Evolutionary conservation across 2,113 vertebrate species (phyloP), one percentile per base, ranked within the genome.

Genomic region (Ammodytes marinus): DNA sequence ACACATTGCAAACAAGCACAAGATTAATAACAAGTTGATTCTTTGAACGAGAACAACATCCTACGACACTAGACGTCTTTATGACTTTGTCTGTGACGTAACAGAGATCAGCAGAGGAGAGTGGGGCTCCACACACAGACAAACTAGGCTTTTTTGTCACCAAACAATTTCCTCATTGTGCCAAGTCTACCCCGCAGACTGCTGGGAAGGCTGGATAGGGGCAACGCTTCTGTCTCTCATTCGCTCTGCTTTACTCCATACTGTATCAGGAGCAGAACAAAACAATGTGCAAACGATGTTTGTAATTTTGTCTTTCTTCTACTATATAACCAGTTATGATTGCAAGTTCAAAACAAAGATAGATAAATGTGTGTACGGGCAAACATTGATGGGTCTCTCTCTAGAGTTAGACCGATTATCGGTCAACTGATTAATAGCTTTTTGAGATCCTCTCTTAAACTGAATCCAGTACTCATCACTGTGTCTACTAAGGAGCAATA

Each of bases 161-260:
- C 43, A 70, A 91, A 94, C 93, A 93, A 90, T 88, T 90, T 91
- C 84, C 86, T 92, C 91, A 87, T 92, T 94, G 93, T 94, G 58
- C 85, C 37, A 52, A 35, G 69, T 89, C 79, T n/a, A 58, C 79
- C n/a, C 79, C 58, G 65, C 84, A 78, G 74, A 50, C 71, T 77
- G 86, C 82, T 50, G 83, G 75, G 80, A 60, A 40, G 63, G 74
- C 75, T 15, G 9, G 78, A 75, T 80, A 77, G 0, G 12, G 59
- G 73, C 76, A 87, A 74, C 13, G 86, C 73, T 64, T 57, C 7
- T 40, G 55, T 57, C 67, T 54, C 37, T 55, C 49, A 6, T 65
- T 83, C 69, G 64, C 46, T 49, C 37, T 61, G 45, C 15, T 49
- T 68, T 40, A 59, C 65, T 37, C 9, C 14, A 17, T 14, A 19